These are phyloP conservation scores for Pararge aegeria DNA, from an alignment of 1,140 invertebrate species.

Conservation along the genomic window DNA sequence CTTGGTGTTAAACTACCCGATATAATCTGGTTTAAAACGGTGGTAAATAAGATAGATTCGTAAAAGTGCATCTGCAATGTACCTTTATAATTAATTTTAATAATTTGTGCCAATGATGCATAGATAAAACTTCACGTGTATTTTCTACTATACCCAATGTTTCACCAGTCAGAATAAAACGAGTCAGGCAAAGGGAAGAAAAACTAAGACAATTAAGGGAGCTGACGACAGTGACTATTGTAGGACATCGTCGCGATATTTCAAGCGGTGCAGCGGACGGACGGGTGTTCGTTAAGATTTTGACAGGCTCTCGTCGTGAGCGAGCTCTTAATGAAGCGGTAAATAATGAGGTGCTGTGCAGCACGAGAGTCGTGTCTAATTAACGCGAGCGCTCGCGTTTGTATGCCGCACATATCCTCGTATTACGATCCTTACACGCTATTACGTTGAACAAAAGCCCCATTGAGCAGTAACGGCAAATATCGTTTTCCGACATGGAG, in stretches of 20 bases:
- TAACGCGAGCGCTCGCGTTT: slow-evolving; percentile 32
- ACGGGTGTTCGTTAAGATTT: slow-evolving; percentile 67
- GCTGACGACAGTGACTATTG: slow-evolving; percentile 67
- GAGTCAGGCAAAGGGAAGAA: slow-evolving; percentile 12
- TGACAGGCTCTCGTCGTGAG: slow-evolving; percentile 68
- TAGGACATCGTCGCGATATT: slow-evolving; percentile 69
- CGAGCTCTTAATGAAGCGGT: slow-evolving; percentile 76
- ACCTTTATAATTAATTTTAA: too few species aligned
- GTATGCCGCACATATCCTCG: slow-evolving; percentile 7
- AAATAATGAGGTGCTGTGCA: slow-evolving; percentile 75
- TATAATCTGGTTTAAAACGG: too few species aligned
- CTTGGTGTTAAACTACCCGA: too few species aligned
- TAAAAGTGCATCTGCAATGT: too few species aligned
- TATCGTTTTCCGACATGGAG: slow-evolving; percentile 25
- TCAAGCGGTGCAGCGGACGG: slow-evolving; percentile 57
- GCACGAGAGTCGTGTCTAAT: slow-evolving; percentile 66
- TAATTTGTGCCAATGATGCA: too few species aligned
- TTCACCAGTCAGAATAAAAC: background rate
- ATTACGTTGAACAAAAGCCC: slow-evolving; percentile 9
- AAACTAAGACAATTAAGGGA: slow-evolving; percentile 62
- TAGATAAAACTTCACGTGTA: too few species aligned
- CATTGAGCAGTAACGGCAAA: slow-evolving; percentile 29
- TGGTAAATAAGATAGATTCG: too few species aligned
- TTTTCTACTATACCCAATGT: background rate
- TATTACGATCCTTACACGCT: slow-evolving; percentile 6